A percentile compares a stretch with the other conserved stretches of the same genome.
Conservation (phyloP, 2,797 vertebrate genomes). For the Chelon labrosus region DNA sequence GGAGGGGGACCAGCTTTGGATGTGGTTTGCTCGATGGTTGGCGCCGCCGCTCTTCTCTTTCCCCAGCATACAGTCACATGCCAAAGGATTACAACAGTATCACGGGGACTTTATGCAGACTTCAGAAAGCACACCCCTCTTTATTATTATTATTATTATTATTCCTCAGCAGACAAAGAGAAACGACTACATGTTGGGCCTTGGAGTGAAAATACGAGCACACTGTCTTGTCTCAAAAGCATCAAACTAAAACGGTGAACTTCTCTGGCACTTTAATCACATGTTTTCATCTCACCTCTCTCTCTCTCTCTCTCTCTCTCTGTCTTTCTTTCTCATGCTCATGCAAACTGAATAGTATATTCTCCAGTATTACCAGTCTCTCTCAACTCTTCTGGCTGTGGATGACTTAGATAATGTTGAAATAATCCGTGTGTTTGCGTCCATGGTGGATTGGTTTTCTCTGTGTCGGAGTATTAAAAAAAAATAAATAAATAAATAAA, state of each 20-base stretch:
- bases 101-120: slow-evolving; percentile 31
- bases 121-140: slow-evolving; percentile 45
- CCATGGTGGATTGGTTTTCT: slow-evolving; percentile 57
- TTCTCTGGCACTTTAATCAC: slow-evolving; percentile 69
- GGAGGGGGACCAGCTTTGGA: slow-evolving; percentile 7
- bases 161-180: slow-evolving; percentile 29
- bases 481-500: not conserved
- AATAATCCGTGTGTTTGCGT: slow-evolving; percentile 64
- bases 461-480: slow-evolving; percentile 48
- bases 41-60: slow-evolving; percentile 39
- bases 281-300: slow-evolving; percentile 50
- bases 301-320: slow-evolving; percentile 1
- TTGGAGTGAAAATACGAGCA: slow-evolving; percentile 51
- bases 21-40: not conserved
- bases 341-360: slow-evolving; percentile 60
- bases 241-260: slow-evolving; percentile 44
- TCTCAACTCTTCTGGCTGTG: slow-evolving; percentile 47
- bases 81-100: slow-evolving; percentile 73
- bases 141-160: not conserved
- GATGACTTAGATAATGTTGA: slow-evolving; percentile 58
- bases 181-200: slow-evolving; percentile 18
- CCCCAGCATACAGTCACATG: slow-evolving; percentile 68
- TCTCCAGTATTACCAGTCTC: slow-evolving; percentile 54
- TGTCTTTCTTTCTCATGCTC: not conserved
- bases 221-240: slow-evolving; percentile 58